Evolutionary conservation across 2,888 invertebrate species (phyloP).

Genomic region (Machimus atricapillus): DNA sequence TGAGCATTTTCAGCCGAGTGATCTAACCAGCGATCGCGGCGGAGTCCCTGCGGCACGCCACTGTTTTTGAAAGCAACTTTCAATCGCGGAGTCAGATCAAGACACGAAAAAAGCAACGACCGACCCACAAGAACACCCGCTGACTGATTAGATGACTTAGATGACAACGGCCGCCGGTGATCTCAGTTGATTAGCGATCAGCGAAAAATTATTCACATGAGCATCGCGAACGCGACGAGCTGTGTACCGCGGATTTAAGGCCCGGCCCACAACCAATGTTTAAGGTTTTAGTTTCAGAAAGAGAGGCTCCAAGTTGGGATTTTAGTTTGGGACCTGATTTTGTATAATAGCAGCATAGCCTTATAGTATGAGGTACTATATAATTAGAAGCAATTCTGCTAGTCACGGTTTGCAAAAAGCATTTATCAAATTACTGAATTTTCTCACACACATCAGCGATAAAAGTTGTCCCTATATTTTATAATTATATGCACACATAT

Average conservation of each 20-base stretch:
- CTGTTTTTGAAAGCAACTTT: constrained; percentile 12
- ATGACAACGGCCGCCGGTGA: constrained; percentile 2
- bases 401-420: too few species aligned
- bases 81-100: neutral
- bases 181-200: constrained; percentile 25
- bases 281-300: neutral
- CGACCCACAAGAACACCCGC: constrained; percentile 35
- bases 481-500: too few species aligned
- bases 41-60: constrained; percentile 1
- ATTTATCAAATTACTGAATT: too few species aligned
- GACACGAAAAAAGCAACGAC: constrained; percentile 1
- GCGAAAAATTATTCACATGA: neutral
- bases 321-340: too few species aligned
- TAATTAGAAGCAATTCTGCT: too few species aligned
- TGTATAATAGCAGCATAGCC: too few species aligned
- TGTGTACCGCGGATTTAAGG: neutral
- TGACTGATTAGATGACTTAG: constrained; percentile 31
- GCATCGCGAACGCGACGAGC: neutral
- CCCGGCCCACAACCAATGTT: neutral
- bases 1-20: neutral
- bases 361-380: too few species aligned
- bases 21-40: neutral
- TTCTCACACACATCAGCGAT: too few species aligned
- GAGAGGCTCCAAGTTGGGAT: too few species aligned
- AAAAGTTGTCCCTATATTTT: too few species aligned